A percentile compares a stretch with the other conserved stretches of the same genome.
Conservation (phyloP, 1,140 invertebrate species). For the Cheumatopsyche charites region DNA sequence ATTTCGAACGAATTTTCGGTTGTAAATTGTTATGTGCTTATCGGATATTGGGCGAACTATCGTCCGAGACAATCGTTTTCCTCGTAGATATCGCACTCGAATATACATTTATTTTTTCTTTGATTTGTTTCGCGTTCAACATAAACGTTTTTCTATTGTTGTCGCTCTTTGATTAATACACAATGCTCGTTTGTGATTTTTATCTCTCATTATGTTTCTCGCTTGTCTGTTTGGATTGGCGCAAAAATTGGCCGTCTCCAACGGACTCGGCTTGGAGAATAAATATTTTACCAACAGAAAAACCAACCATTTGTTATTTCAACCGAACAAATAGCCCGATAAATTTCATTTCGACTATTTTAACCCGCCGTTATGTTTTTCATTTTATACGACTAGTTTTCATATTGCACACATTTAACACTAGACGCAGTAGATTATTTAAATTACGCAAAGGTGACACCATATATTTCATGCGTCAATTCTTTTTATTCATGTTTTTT, state of each 20-base stretch:
- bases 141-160: constrained; percentile 22
- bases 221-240: too few species aligned
- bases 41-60: background rate
- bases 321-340: too few species aligned
- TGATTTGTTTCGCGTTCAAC: too few species aligned
- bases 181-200: background rate
- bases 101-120: too few species aligned
- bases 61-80: background rate
- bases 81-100: too few species aligned
- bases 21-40: background rate
- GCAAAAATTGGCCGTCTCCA: background rate
- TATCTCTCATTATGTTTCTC: too few species aligned
- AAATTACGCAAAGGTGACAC: constrained; percentile 12
- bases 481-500: too few species aligned
- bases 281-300: background rate
- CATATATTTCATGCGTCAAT: background rate
- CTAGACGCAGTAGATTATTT: background rate
- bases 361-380: background rate
- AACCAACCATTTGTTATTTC: too few species aligned
- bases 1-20: too few species aligned
- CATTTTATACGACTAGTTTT: constrained; percentile 2
- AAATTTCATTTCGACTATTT: too few species aligned
- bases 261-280: too few species aligned
- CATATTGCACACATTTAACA: background rate
- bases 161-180: constrained; percentile 21